Evolutionary conservation across 2,797 vertebrate species (phyloP).

Genomic region (Chaetodon trifasciatus): DNA sequence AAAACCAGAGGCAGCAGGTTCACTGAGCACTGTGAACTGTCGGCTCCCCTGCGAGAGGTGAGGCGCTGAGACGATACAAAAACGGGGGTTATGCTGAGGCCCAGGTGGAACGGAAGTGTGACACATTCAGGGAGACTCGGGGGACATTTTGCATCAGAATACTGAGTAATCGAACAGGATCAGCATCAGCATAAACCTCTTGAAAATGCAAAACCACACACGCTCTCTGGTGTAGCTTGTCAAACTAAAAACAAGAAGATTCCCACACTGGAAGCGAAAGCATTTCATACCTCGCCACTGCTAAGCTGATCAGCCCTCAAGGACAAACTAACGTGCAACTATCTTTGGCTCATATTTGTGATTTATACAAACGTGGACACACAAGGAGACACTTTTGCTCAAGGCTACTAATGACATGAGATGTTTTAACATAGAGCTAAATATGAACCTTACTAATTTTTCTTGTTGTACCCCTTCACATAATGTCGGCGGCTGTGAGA

Average conservation of each 20-base stretch:
- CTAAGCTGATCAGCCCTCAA: conserved; percentile 12
- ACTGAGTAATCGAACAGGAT: conserved; percentile 4
- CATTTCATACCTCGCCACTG: conserved; percentile 4
- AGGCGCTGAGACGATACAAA: conserved; percentile 25
- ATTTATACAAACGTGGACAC: not conserved
- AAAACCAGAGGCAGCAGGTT: conserved; percentile 41
- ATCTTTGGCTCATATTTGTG: conserved; percentile 5
- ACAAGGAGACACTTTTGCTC: conserved; percentile 1
- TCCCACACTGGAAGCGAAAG: not conserved
- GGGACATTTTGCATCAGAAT: conserved; percentile 10
- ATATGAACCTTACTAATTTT: not conserved
- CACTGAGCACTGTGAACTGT: conserved; percentile 23
- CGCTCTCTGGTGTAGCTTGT: not conserved
- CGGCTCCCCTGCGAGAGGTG: conserved; percentile 12
- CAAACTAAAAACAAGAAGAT: not conserved
- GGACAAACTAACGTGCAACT: not conserved
- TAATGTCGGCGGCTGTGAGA: not conserved
- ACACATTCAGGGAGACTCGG: not conserved
- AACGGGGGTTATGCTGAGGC: not conserved
- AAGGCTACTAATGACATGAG: not conserved
- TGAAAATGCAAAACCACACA: conserved; percentile 16
- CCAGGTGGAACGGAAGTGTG: not conserved
- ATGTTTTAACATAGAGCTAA: not conserved
- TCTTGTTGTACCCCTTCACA: not conserved
- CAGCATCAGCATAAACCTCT: conserved; percentile 5